Evolutionary conservation across 35 echinoderm and acorn worm genomes (phyloP), one percentile per base, ranked within the genome.

Genomic region (Chiridota heheva): DNA sequence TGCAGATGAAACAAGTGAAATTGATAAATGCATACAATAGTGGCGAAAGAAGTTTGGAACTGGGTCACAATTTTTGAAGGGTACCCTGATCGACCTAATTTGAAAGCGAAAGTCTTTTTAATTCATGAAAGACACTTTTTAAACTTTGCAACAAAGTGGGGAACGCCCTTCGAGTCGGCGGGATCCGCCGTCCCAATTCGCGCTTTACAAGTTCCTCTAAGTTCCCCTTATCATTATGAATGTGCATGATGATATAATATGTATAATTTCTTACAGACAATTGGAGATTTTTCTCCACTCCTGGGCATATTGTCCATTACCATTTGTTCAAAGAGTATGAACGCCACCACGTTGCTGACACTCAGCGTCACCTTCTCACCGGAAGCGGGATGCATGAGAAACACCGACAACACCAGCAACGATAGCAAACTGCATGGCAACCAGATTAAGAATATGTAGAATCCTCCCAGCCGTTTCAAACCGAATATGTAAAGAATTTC

Each of bases 301-400:
- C n/a, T 41, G 12, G 78, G 78, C 78, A 82, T 67, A 17, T 36
- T 65, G 15, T 82, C 78, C 7, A 64, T 25, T 7, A 82, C 44
- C 17, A 82, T 64, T 36, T 82, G 78, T 63, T 82, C 59, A 32
- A 82, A 82, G 24, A 82, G 61, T 25, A 82, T 49, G 18, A 82
- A 67, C 25, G 78, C 78, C 35, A 82, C 48, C 17, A 82, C 59
- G 40, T 82, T 82, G 60, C 47, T 82, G 18, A 82, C 63, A 55
- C 60, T 67, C 35, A 82, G 43, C 17, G 78, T 30, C 16, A 82
- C 42, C 32, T 68, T 82, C 43, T 82, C 78, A 15, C 78, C 78
- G 6, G 60, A 82, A 17, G 64, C 49, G 7, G 78, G 78, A 68
- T 64, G 78, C 29, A 82, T 49, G 25, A 82, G 15, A 26, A 82